Conservation (phyloP, 2,888 invertebrate species). For the Noctua janthe region DNA sequence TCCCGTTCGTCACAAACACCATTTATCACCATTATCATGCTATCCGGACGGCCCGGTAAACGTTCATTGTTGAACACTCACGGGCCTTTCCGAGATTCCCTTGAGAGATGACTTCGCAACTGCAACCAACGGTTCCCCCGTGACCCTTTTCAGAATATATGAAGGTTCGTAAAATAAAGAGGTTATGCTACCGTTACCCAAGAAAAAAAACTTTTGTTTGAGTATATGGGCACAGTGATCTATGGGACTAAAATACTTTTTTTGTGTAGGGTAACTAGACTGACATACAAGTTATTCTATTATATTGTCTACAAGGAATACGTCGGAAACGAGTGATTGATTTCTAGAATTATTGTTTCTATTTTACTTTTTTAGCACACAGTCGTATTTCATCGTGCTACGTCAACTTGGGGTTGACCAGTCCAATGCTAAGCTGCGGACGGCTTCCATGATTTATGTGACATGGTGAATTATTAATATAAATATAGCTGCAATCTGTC, state of each 20-base stretch:
- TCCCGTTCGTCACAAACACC: constrained; percentile 7
- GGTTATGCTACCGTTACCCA: background rate
- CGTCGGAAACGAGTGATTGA: constrained; percentile 49
- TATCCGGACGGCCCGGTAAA: constrained; percentile 21
- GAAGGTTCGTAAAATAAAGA: constrained; percentile 10
- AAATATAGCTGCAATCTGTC: constrained; percentile 54
- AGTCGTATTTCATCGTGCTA: constrained; percentile 38
- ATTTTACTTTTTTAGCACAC: constrained; percentile 25
- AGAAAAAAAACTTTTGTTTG: background rate
- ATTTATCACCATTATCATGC: constrained; percentile 46
- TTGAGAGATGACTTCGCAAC: constrained; percentile 53
- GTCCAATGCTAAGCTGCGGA: constrained; percentile 30
- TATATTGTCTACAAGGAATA: constrained; percentile 1
- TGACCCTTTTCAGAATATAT: constrained; percentile 57
- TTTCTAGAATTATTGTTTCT: constrained; percentile 44
- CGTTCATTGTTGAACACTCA: constrained; percentile 21
- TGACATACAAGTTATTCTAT: constrained; percentile 10
- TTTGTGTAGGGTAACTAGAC: constrained; percentile 8
- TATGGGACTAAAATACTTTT: constrained; percentile 6
- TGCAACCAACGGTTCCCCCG: constrained; percentile 40
- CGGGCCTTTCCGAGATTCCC: constrained; percentile 30
- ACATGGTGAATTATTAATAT: constrained; percentile 44
- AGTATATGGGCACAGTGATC: constrained; percentile 5
- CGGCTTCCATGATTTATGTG: constrained; percentile 52
- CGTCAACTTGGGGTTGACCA: constrained; percentile 41